Evolutionary conservation across 2,113 vertebrate genomes (phyloP), one percentile per base, ranked within the genome.

Genomic region (Dicentrarchus labrax): DNA sequence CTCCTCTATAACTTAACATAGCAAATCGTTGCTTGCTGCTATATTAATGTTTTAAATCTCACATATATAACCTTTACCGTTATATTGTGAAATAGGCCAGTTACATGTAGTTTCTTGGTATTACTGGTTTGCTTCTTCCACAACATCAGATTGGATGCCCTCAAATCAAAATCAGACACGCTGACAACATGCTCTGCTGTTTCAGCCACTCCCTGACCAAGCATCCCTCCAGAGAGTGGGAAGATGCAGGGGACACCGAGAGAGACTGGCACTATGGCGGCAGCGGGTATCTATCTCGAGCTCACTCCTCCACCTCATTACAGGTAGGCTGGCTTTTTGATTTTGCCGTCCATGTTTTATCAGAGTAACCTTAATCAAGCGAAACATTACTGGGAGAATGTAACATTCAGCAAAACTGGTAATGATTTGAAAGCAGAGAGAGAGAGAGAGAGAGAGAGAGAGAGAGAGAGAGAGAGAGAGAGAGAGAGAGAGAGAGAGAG

Each of bases 171-270:
- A 61, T 24, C 24, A 45, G 67, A 74, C 53, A 21, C 16, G 22
- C 19, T 64, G 39, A 76, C 22, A 60, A 76, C 5, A 10, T 66
- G 24, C 77, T 65, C 80, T 91, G 53, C 72, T 36, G 21, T 86
- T 86, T n/a, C 76, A 96, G 96, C 84, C 96, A 96, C 79, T 95
- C 94, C 53, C 78, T 95, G 36, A 93, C 82, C 76, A 95, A 93
- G 85, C 88, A 91, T 60, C 93, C 90, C 12, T 94, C 91, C 81
- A 93, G 89, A 79, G 93, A 92, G 12, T 94, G 94, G 94, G 94
- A 95, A 0, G 93, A 94, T 1, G 60, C 86, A 0, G 88, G 73
- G 30, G 94, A 95, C 10, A 82, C 87, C 0, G 93, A 94, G 5
- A 93, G 84, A 74, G 92, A 94, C 15, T 78, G 91, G 89, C 70